Evolutionary conservation across 2,888 invertebrate species (phyloP).

Genomic region (Ormyrus labotus): DNA sequence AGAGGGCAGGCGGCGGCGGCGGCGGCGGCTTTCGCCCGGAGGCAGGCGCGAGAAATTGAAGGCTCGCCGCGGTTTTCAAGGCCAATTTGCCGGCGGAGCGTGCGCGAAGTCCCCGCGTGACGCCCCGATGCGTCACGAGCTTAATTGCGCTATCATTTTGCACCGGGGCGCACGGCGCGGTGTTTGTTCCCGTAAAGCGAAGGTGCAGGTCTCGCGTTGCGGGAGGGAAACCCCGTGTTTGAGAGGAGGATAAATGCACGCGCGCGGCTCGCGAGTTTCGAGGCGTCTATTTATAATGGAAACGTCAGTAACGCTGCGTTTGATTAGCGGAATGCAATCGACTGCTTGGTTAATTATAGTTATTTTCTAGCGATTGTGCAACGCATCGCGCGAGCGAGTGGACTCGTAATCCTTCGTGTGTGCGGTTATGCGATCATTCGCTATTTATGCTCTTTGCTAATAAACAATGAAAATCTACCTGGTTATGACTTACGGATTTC

Average conservation of each 20-base stretch:
- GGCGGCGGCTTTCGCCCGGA: too few relatives aligned
- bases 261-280: too few relatives aligned
- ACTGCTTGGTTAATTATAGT: slow-evolving; percentile 54
- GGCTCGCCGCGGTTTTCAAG: not conserved
- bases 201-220: too few relatives aligned
- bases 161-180: too few relatives aligned
- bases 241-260: too few relatives aligned
- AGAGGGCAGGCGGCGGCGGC: too few relatives aligned
- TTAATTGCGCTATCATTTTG: too few relatives aligned
- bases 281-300: not conserved
- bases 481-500: not conserved
- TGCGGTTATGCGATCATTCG: slow-evolving; percentile 25
- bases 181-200: too few relatives aligned
- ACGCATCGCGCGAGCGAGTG: slow-evolving; percentile 26
- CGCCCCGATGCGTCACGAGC: too few relatives aligned
- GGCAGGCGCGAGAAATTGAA: not conserved
- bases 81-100: not conserved
- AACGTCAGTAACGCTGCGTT: not conserved
- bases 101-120: not conserved
- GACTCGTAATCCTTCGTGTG: slow-evolving; percentile 21
- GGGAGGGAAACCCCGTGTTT: too few relatives aligned
- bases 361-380: slow-evolving; percentile 45
- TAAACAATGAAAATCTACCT: not conserved
- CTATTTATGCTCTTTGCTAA: slow-evolving; percentile 12
- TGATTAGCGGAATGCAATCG: slow-evolving; percentile 32